Conservation (phyloP, 2,113 vertebrate genomes). For the Melanostigma gelatinosum region DNA sequence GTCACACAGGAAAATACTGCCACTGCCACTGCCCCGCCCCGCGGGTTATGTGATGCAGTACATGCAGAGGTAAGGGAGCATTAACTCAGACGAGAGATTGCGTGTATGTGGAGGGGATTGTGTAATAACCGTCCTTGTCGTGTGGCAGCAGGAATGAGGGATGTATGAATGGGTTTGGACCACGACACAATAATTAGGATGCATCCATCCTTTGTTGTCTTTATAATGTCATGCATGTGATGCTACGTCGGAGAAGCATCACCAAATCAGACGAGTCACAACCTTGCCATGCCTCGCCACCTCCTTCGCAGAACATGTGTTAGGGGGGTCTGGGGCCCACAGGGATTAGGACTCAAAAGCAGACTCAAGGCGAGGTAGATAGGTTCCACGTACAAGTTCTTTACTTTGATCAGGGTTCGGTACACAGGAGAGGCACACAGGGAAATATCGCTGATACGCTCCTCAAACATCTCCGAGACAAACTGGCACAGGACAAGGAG, state of each 20-base stretch:
- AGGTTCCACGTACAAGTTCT: too few species aligned
- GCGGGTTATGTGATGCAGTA: constrained; percentile 33
- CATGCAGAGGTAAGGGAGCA: not conserved
- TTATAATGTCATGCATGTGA: constrained; percentile 22
- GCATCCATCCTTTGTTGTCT: constrained; percentile 24
- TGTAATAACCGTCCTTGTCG: not conserved
- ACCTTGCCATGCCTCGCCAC: constrained; percentile 20
- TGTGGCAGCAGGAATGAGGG: not conserved
- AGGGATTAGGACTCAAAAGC: too few species aligned
- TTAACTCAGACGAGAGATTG: not conserved
- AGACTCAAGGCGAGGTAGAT: too few species aligned
- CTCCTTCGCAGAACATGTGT: constrained; percentile 50
- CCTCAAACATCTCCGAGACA: too few species aligned
- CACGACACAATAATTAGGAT: constrained; percentile 12
- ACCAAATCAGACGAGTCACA: constrained; percentile 21
- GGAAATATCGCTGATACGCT: too few species aligned
- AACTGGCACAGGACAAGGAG: too few species aligned
- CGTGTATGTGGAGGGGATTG: not conserved
- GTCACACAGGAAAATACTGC: constrained; percentile 50
- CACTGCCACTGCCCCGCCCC: constrained; percentile 42
- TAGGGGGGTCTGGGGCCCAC: too few species aligned
- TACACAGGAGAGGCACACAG: too few species aligned
- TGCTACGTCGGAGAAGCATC: constrained; percentile 15
- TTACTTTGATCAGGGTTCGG: too few species aligned
- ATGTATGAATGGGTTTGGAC: not conserved